Base-by-base conservation (phyloP, 2,113 vertebrate genomes). In the Lepidothrix coronata region DNA sequence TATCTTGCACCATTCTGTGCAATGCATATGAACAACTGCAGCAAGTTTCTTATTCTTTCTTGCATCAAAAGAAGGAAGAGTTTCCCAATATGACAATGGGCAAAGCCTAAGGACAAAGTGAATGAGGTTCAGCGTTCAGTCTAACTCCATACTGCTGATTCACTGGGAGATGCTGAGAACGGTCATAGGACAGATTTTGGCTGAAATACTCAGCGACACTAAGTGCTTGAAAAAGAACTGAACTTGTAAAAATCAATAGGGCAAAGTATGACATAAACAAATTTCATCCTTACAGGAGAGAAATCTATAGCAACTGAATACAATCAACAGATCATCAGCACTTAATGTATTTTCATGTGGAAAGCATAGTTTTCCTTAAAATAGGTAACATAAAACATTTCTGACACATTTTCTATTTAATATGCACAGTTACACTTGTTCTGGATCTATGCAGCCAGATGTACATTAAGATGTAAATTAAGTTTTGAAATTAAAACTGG, bases 221-320 rank as follows among this genome's bases (percentile, higher is more conserved):
- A 77, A 91, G 58, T 78, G 85, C 75, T 65, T 71, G 9, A 84
- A 65, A 84, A 79, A 46, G 14, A 93, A 88, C 3, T 27, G 19
- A 88, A 68, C 21, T 31, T 71, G 10, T 22, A 83, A 86, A 91
- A 93, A 95, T 93, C 95, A 92, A 72, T 75, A 71, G 30, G 11
- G 37, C 19, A 80, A 92, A 81, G 66, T n/a, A 67, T 3, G 18
- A 6, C 12, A 66, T 15, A 31, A 81, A 75, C 35, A 72, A 51
- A 81, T 77, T 51, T 77, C 43, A 39, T 80, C 20, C 21, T 62
- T 52, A 22, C 25, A 72, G 20, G 11, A 89, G 9, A 88, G 44
- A 89, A 83, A 59, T 8, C 4, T 21, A 55, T 14, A 44, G 49
- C n/a, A 82, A 72, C 8, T 41, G 35, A 14, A 35, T 46, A 57